These are phyloP conservation scores for Drosophila fulvimacula DNA, from an alignment of 2,888 invertebrate species.

Conservation along the genomic window DNA sequence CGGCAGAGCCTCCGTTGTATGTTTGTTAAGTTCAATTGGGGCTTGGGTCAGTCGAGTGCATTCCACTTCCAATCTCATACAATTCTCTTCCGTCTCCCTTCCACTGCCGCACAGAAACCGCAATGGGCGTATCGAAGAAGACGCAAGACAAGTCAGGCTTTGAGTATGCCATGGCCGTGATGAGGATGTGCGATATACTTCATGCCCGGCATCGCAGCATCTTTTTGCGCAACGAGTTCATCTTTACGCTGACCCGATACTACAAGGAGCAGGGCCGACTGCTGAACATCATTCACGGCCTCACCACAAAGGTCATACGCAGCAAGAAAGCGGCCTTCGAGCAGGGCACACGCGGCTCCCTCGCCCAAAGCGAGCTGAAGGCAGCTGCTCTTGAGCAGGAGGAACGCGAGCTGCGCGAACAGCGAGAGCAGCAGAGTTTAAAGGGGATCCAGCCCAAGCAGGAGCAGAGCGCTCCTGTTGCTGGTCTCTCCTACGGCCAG, in stretches of 20 bases:
- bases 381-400: conserved; percentile 63
- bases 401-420: conserved; percentile 33
- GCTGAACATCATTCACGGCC: conserved; percentile 90
- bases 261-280: conserved; percentile 91
- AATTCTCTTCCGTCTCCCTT: not conserved
- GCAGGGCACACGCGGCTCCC: conserved; percentile 87
- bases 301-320: conserved; percentile 92
- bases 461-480: conserved; percentile 84
- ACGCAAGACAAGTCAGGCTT: conserved; percentile 93
- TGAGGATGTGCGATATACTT: conserved; percentile 95
- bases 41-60: conserved; percentile 76
- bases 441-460: conserved; percentile 4
- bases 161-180: conserved; percentile 94
- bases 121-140: conserved; percentile 94
- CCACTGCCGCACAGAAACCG: conserved; percentile 89
- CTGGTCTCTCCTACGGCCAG: conserved; percentile 90
- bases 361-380: conserved; percentile 78
- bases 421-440: conserved; percentile 13
- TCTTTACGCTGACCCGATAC: conserved; percentile 91
- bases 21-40: conserved; percentile 73
- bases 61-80: conserved; percentile 60
- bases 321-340: conserved; percentile 91
- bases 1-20: conserved; percentile 50
- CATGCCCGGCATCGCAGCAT: conserved; percentile 92
- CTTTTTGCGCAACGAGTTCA: conserved; percentile 91